Evolutionary conservation across 2,888 invertebrate genomes (phyloP).

Genomic region (Amphipoea lucens): DNA sequence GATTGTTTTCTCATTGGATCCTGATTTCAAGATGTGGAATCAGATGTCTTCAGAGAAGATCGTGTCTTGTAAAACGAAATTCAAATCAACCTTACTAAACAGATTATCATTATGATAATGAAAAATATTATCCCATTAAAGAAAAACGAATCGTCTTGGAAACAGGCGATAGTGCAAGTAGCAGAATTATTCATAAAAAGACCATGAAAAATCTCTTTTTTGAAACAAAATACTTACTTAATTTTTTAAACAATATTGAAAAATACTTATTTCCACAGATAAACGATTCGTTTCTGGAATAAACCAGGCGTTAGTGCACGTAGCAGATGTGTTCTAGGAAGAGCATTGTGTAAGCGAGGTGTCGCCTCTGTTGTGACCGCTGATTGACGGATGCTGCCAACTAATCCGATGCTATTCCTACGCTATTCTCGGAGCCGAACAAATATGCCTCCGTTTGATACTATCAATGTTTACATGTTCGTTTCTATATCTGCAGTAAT

Average conservation of each 20-base stretch:
- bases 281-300: slow-evolving; percentile 21
- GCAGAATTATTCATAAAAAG: slow-evolving; percentile 78
- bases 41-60: background rate
- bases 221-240: too few species aligned
- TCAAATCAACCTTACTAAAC: background rate
- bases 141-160: background rate
- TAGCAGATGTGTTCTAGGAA: slow-evolving; percentile 80
- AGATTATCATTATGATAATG: background rate
- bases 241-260: background rate
- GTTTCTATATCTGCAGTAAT: slow-evolving; percentile 55
- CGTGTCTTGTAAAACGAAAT: background rate
- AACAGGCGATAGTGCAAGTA: slow-evolving; percentile 8
- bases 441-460: slow-evolving; percentile 67
- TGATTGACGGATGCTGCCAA: slow-evolving; percentile 86
- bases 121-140: background rate
- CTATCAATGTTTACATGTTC: slow-evolving; percentile 62
- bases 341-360: slow-evolving; percentile 65
- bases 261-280: background rate
- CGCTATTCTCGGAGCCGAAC: slow-evolving; percentile 71
- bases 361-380: slow-evolving; percentile 85
- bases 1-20: too few species aligned
- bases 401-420: slow-evolving; percentile 53
- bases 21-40: too few species aligned
- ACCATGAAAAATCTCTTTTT: slow-evolving; percentile 7
- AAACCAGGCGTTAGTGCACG: slow-evolving; percentile 26